Conservation (phyloP, 2,113 vertebrate genomes). For the Gopherus flavomarginatus region DNA sequence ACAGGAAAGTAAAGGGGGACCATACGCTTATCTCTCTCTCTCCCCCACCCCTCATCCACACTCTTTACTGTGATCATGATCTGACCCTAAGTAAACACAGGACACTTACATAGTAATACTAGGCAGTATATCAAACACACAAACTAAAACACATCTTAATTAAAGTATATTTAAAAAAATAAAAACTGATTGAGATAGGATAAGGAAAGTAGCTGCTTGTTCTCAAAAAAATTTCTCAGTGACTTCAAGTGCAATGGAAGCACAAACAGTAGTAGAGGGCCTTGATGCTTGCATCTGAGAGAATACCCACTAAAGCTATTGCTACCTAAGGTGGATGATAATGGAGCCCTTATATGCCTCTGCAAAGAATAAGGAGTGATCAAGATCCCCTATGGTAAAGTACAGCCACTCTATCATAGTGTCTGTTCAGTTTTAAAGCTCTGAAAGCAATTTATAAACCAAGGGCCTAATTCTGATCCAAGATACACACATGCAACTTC, state of each 20-base stretch:
- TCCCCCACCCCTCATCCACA: no score
- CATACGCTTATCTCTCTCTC: not conserved
- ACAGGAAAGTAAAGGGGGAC: not conserved
- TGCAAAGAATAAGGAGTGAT: no score
- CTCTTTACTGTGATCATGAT: not conserved
- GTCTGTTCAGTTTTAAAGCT: not conserved
- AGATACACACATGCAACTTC: accelerated
- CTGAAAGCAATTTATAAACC: not conserved
- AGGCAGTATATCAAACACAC: not conserved
- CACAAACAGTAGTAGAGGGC: not conserved
- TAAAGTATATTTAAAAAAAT: not conserved
- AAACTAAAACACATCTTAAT: not conserved
- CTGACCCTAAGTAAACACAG: not conserved
- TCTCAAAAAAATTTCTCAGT: not conserved
- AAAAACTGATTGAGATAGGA: not conserved
- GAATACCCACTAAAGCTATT: not conserved
- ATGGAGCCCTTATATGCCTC: no score
- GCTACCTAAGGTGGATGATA: no score
- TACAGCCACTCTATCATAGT: accelerated
- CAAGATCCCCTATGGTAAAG: not conserved
- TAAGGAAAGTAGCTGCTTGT: not conserved
- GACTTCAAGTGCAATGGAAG: not conserved
- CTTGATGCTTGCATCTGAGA: not conserved
- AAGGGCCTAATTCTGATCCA: not conserved
- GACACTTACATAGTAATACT: not conserved